phyloP scores from a whole-genome alignment of 2,113 vertebrate genomes.

The Gorsachius goisagi region DNA sequence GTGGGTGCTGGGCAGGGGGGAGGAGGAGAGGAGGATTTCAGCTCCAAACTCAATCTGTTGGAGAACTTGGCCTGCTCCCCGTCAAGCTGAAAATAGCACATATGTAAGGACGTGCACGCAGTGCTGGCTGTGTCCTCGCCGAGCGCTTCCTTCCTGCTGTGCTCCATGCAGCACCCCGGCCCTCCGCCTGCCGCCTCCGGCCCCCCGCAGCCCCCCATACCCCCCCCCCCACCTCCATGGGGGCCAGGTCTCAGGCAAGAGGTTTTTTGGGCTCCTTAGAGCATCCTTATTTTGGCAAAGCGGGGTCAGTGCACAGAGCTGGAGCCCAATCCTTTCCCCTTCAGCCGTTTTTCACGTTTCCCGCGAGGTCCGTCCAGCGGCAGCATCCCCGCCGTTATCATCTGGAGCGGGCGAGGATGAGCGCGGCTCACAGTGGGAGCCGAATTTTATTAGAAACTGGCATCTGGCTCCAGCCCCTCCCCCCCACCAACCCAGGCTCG shows the following conservation, averaged over 20 bases:
- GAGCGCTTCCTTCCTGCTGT: slow-evolving; percentile 46
- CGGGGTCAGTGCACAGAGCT: background rate
- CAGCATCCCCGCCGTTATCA: background rate
- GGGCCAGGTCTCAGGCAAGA: background rate
- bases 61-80: slow-evolving; percentile 54
- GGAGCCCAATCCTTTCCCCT: background rate
- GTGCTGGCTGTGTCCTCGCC: slow-evolving; percentile 33
- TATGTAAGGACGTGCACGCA: slow-evolving; percentile 24
- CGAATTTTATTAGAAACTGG: background rate
- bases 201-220: background rate
- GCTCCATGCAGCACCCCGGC: background rate
- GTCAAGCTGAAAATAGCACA: slow-evolving; percentile 61
- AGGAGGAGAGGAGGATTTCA: slow-evolving; percentile 22
- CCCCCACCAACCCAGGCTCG: accelerated
- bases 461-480: background rate
- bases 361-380: background rate
- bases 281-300: background rate
- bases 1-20: slow-evolving; percentile 7
- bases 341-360: background rate
- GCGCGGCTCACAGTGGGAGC: background rate
- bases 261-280: background rate
- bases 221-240: background rate
- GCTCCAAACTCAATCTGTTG: slow-evolving; percentile 59
- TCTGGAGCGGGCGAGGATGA: background rate
- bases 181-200: background rate